Evolutionary conservation across 2,797 vertebrate genomes (phyloP), one percentile per base, ranked within the genome.

Genomic region (Amblyopsis hoosieri): DNA sequence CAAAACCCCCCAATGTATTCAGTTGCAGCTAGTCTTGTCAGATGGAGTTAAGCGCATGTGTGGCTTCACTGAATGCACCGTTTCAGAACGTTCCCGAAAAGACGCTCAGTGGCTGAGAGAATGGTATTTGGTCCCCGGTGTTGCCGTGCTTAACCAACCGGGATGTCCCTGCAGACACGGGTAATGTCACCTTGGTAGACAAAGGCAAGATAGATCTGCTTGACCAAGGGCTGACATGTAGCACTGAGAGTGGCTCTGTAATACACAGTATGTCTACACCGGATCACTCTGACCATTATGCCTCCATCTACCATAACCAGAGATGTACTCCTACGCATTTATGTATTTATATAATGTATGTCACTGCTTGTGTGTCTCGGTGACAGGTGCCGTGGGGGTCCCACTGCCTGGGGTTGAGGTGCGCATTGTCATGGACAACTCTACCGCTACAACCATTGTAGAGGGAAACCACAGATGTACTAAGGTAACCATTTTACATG

Each of bases 351-450:
- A 45, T 37, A 15, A 1, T 37, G 33, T 45, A 9, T 47, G 6
- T 49, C 11, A 31, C 5, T 72, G 51, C 70, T 51, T 78, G 6
- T 72, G 52, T 52, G 15, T 70, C 47, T 69, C 53, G 49, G 55
- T 66, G 0, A 62, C 82, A 98, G 97, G 97, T 3, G 92, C 97
- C 0, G 96, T 99, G 57, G 97, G 97, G n/a, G 86, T 81, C 13
- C 97, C 96, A 0, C 92, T 99, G 12, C 95, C 96, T 0, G 87
- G 93, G 0, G 93, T 98, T 3, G 74, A 94, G 12, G 95, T 99
- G 46, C 83, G 92, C 59, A 94, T 99, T 2, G 87, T 91, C 71
- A 93, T 94, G 3, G 90, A 92, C 80, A 92, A 87, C 46, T 47
- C 54, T 1, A 77, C 66, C 69, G 92, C 88, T 64, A 64, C 81